phyloP scores from a whole-genome alignment of 92 coral and sea anemone species.

The Parazoanthus darwini region DNA sequence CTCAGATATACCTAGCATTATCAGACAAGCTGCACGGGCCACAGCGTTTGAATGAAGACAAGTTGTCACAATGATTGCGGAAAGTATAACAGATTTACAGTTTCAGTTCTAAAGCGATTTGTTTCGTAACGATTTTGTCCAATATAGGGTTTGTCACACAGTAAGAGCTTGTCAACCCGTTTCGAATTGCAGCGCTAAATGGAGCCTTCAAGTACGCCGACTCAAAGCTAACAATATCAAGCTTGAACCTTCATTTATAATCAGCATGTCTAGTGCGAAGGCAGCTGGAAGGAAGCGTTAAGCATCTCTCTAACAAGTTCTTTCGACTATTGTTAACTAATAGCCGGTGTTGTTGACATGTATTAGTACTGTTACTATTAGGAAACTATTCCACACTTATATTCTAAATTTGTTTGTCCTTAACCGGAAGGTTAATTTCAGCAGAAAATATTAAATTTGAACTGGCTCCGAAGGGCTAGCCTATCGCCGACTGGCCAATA shows the following conservation, averaged over 20 bases:
- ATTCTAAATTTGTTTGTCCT: background rate
- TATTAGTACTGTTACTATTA: background rate
- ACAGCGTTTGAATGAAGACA: too few relatives aligned
- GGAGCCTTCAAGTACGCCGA: background rate
- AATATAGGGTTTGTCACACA: too few relatives aligned
- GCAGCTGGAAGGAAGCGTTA: background rate
- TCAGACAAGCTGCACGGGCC: too few relatives aligned
- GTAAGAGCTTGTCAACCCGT: too few relatives aligned
- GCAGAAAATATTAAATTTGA: background rate
- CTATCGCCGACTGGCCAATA: background rate
- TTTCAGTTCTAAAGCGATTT: too few relatives aligned
- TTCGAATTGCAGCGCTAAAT: background rate
- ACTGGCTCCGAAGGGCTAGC: background rate
- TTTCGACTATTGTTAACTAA: too few relatives aligned
- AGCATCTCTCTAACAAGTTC: too few relatives aligned
- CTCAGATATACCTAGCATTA: too few relatives aligned
- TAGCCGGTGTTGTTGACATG: background rate
- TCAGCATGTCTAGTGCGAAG: background rate
- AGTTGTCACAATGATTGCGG: too few relatives aligned
- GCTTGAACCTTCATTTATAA: too few relatives aligned
- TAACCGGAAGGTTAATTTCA: background rate
- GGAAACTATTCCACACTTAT: background rate
- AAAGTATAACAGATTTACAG: too few relatives aligned
- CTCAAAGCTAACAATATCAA: background rate
- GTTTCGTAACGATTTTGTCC: too few relatives aligned